Base-by-base conservation (phyloP, 2,888 invertebrate genomes). In the Diadegma fenestrale region DNA sequence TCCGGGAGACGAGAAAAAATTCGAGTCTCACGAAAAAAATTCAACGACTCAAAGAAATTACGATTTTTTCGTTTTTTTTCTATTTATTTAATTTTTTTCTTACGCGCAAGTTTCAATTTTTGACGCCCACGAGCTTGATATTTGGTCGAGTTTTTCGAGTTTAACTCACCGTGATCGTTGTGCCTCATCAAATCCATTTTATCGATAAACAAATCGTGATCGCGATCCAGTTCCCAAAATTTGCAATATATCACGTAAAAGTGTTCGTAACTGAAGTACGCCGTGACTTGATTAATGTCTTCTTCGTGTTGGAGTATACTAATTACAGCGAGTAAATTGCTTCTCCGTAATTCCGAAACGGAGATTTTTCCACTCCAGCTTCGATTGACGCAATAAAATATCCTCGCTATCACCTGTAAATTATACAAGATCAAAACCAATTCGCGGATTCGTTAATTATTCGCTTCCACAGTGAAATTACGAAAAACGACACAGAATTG, bases 181-280 rank as follows among this genome's bases (percentile, higher is more conserved):
- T 99, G 99, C 91, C 98, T 95, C 54, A 98, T 97, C 84, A 99
- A 95, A 94, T 99, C 99, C 90, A 97, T 97, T 93, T 97, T 98
- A 94, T 98, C 98, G 90, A 99, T 99, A 92, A 97, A 97, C 90
- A 99, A 95, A 95, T 99, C 99, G 94, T 99, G 99, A 95, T 99
- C 99, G 87, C 98, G 96, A 94, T 99, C 99, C 93, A 99, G 95
- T 94, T 99, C 99, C 99, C 99, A 99, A 95, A 99, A 99, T 94
- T 99, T 99, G 95, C 99, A 99, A 94, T 99, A 99, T 94, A 99
- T 99, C 85, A 99, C 99, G 95, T 99, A 99, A 95, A 99, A 99
- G 95, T 99, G 99, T 94, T 99, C 99, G 94, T 99, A 99, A 93
- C 99, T 99, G 95, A 97, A 97, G 93, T 96, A 97, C 92, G 97